These are phyloP conservation scores for Zaprionus lachaisei DNA, from an alignment of 1,140 invertebrate species.

Conservation along the genomic window DNA sequence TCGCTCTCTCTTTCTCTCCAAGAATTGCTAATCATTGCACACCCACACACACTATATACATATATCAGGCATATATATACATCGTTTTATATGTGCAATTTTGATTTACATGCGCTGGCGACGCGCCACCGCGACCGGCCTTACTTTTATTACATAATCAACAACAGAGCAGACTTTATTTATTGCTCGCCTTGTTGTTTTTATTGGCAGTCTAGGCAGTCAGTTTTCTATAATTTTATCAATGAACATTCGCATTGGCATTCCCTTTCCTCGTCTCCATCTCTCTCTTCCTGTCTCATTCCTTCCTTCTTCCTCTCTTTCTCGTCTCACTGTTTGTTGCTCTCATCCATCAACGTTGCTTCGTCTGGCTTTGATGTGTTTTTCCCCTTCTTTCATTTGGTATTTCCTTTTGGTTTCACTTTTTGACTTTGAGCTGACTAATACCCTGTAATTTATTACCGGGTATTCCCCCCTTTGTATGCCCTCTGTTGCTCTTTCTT, in stretches of 20 bases:
- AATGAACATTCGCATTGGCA: constrained; percentile 38
- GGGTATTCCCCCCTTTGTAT: no score
- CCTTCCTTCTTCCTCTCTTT: background rate
- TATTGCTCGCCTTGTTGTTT: constrained; percentile 31
- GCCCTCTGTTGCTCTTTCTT: background rate
- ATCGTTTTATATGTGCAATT: constrained; percentile 20
- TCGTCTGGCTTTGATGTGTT: constrained; percentile 43
- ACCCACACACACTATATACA: constrained; percentile 11
- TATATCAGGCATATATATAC: constrained; percentile 6
- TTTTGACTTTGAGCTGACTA: background rate
- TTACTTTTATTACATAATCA: constrained; percentile 58
- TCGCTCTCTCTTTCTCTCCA: constrained; percentile 10
- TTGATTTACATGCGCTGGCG: constrained; percentile 53
- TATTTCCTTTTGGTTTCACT: background rate
- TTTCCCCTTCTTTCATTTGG: background rate
- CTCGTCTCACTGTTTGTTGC: background rate
- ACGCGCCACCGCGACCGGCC: constrained; percentile 20
- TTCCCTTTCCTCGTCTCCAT: background rate
- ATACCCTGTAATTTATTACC: background rate
- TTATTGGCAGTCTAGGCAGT: constrained; percentile 49
- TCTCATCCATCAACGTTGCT: constrained; percentile 32
- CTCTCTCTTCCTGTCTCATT: background rate
- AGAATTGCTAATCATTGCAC: constrained; percentile 63
- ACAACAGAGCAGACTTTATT: constrained; percentile 39
- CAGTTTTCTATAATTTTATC: constrained; percentile 51